These are phyloP conservation scores for Pseudomyrmex sp. DNA, from an alignment of 1,140 invertebrate genomes.

Conservation along the genomic window DNA sequence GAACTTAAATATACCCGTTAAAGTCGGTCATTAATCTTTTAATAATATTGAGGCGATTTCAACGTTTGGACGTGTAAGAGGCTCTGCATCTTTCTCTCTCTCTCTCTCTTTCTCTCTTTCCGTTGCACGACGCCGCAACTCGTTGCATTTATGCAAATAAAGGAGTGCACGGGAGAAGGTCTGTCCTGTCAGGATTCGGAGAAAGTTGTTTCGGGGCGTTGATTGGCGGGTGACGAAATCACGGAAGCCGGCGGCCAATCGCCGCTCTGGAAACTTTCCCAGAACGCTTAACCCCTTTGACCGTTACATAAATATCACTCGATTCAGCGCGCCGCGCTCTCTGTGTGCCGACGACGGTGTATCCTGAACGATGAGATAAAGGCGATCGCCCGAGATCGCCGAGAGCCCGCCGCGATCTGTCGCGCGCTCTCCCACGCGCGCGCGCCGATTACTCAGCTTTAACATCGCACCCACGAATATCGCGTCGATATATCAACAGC, in stretches of 20 bases:
- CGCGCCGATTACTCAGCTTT: too few relatives aligned
- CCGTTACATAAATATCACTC: constrained; percentile 77
- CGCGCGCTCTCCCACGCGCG: constrained; percentile 49
- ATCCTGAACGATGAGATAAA: constrained; percentile 67
- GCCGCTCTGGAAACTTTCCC: constrained; percentile 77
- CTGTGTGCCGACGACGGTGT: constrained; percentile 6
- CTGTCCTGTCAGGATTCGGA: constrained; percentile 75
- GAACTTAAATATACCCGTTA: not conserved
- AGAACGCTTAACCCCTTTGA: constrained; percentile 77
- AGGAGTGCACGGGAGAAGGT: constrained; percentile 41
- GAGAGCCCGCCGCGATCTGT: constrained; percentile 41
- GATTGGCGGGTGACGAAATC: constrained; percentile 79
- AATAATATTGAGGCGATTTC: not conserved
- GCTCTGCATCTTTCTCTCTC: not conserved
- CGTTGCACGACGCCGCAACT: not conserved
- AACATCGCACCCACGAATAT: not conserved
- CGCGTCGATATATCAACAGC: too few relatives aligned
- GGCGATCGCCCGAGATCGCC: constrained; percentile 32
- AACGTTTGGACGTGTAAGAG: not conserved
- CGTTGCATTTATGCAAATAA: constrained; percentile 65
- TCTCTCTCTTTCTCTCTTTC: not conserved
- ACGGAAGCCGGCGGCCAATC: constrained; percentile 76
- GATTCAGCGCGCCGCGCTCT: constrained; percentile 55
- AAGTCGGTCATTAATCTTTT: not conserved
- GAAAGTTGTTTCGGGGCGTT: constrained; percentile 78